phyloP scores from a whole-genome alignment of 2,113 vertebrate genomes.

The Anseranas semipalmata region DNA sequence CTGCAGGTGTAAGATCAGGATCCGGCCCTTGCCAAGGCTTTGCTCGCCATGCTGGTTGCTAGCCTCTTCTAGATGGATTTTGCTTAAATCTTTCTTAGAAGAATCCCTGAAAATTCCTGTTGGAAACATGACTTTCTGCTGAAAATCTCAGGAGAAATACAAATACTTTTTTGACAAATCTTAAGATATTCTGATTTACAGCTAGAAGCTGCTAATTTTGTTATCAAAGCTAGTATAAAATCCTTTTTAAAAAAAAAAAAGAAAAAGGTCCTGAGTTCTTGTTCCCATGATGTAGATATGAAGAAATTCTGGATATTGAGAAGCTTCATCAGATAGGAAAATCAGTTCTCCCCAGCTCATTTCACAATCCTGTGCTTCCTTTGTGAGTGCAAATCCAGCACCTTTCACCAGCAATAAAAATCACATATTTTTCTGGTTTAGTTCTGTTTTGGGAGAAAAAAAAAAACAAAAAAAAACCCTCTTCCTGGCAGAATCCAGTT shows the following conservation, averaged over 20 bases:
- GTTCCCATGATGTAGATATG: neutral
- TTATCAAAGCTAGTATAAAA: neutral
- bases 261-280: neutral
- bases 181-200: neutral
- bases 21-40: neutral
- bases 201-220: neutral
- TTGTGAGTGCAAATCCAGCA: neutral
- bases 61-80: neutral
- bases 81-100: neutral
- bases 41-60: neutral
- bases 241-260: too few relatives aligned
- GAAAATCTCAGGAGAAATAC: neutral
- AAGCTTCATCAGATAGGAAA: neutral
- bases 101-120: neutral
- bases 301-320: neutral
- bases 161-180: too few relatives aligned
- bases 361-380: neutral
- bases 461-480: neutral
- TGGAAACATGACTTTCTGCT: neutral
- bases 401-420: constrained; percentile 58
- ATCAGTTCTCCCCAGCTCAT: neutral
- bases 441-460: neutral
- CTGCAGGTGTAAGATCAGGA: neutral
- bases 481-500: neutral
- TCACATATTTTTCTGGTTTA: constrained; percentile 35